Evolutionary conservation across 2,888 invertebrate species (phyloP).

Genomic region (Thysanoteuthis rhombus): DNA sequence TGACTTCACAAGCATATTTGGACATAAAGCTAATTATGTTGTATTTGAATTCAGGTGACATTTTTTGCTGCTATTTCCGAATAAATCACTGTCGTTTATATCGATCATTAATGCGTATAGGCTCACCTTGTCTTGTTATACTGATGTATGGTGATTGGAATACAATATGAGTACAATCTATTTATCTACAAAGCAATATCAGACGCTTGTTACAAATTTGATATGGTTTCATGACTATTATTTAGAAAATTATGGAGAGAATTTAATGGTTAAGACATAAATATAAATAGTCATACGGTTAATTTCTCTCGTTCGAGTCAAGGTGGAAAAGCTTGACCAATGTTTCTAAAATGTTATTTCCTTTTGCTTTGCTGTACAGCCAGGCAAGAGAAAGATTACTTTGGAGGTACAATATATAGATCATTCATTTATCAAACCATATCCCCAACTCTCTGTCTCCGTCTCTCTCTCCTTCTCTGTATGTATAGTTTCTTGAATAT

Average conservation of each 20-base stretch:
- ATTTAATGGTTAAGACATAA: background rate
- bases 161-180: background rate
- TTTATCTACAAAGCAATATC: background rate
- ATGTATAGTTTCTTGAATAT: no score
- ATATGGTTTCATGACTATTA: background rate
- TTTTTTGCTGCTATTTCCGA: background rate
- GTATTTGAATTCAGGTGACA: background rate
- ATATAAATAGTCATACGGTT: background rate
- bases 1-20: background rate
- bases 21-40: background rate
- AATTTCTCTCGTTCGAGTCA: background rate
- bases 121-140: background rate
- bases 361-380: no score
- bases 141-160: background rate
- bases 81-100: background rate
- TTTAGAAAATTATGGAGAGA: background rate
- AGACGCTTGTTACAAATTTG: background rate
- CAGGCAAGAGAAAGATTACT: background rate
- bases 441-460: no score
- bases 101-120: background rate
- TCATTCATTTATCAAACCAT: no score
- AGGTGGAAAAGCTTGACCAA: background rate
- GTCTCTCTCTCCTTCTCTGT: no score
- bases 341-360: background rate
- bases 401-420: background rate